Conservation (phyloP, 2,888 invertebrate species). For the Apotomis capreana region DNA sequence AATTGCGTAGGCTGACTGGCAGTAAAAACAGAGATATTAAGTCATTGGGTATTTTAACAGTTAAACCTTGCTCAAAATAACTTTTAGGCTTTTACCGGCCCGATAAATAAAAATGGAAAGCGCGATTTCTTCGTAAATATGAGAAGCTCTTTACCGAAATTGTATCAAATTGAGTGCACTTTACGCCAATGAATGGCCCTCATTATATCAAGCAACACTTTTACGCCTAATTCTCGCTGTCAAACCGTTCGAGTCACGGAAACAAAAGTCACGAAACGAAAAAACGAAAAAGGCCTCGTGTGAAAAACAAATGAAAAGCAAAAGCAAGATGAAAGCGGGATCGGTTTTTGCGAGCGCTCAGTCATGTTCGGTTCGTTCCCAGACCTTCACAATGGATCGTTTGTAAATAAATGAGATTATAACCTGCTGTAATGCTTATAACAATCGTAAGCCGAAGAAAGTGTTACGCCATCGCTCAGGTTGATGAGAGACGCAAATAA, state of each 20-base stretch:
- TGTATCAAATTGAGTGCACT: conserved; percentile 40
- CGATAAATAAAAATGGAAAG: conserved; percentile 32
- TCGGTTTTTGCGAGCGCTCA: conserved; percentile 51
- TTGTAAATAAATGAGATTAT: conserved; percentile 48
- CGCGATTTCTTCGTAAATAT: conserved; percentile 32
- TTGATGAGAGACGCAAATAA: conserved; percentile 50
- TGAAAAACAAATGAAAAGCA: conserved; percentile 52
- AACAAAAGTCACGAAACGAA: conserved; percentile 40
- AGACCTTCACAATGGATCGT: conserved; percentile 56
- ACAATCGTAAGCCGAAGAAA: conserved; percentile 55
- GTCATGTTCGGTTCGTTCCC: conserved; percentile 51
- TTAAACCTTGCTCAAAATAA: background rate
- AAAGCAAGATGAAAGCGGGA: conserved; percentile 66
- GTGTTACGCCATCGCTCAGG: conserved; percentile 66
- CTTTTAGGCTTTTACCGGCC: conserved; percentile 4
- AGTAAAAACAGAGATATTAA: background rate
- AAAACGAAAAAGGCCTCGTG: conserved; percentile 39
- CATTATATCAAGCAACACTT: conserved; percentile 37
- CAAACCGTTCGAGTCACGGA: conserved; percentile 38
- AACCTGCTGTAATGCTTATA: conserved; percentile 40
- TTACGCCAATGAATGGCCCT: conserved; percentile 30
- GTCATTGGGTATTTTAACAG: background rate
- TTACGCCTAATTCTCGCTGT: conserved; percentile 30
- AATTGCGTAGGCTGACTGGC: no score
- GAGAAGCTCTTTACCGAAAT: conserved; percentile 31